Evolutionary conservation across 2,797 vertebrate genomes (phyloP).

Genomic region (Chlorospingus semifuscus): DNA sequence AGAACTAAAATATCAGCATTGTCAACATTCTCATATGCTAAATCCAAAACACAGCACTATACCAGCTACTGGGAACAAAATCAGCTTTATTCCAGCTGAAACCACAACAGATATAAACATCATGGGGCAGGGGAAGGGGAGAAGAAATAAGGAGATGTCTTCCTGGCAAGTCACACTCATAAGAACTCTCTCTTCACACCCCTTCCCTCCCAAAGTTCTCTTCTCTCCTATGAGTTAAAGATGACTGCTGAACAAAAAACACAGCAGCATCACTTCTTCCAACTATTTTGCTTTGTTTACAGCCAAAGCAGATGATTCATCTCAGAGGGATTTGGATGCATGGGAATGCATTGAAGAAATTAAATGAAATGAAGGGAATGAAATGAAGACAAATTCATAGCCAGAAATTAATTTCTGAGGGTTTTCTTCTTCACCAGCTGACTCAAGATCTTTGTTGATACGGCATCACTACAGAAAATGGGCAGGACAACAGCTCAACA

Average conservation of each 20-base stretch:
- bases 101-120: background rate
- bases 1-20: background rate
- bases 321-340: background rate
- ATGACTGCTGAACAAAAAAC: background rate
- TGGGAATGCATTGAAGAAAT: background rate
- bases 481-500: background rate
- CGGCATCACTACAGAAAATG: background rate
- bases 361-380: background rate
- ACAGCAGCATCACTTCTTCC: background rate
- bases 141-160: background rate
- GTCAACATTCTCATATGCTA: background rate
- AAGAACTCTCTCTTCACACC: background rate
- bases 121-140: background rate
- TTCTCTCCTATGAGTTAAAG: background rate
- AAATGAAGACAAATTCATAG: background rate
- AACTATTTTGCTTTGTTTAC: background rate
- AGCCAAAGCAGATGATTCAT: background rate
- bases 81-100: background rate
- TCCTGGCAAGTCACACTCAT: background rate
- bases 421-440: background rate
- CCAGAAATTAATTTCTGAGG: background rate
- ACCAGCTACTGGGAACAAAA: background rate
- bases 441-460: background rate
- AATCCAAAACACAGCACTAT: background rate
- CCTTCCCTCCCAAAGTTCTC: background rate